Conservation (phyloP, 92 coral and sea anemone genomes). For the Paramuricea clavata region DNA sequence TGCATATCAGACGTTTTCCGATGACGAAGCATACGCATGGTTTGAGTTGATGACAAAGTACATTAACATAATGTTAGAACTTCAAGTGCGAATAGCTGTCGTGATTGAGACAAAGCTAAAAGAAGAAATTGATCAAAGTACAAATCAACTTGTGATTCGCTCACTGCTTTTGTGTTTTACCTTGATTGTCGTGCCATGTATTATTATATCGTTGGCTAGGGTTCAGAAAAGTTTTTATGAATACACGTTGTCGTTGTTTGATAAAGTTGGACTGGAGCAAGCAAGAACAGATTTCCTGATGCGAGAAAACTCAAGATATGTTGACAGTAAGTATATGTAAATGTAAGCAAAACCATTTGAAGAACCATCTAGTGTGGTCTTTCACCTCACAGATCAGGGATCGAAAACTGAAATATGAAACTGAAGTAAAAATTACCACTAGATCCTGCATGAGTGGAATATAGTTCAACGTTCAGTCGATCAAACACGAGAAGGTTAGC, state of each 20-base stretch:
- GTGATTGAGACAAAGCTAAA: not conserved
- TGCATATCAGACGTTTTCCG: not conserved
- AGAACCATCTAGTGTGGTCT: too few relatives aligned
- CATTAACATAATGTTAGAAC: not conserved
- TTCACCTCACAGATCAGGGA: too few relatives aligned
- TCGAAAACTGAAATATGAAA: too few relatives aligned
- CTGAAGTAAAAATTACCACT: too few relatives aligned
- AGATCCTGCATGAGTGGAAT: too few relatives aligned
- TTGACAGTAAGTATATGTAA: constrained; percentile 15
- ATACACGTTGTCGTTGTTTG: constrained; percentile 23
- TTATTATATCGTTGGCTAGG: not conserved
- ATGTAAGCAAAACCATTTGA: too few relatives aligned
- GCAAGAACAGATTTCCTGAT: constrained; percentile 38
- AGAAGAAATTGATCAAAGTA: not conserved
- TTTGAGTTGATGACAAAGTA: constrained; percentile 15
- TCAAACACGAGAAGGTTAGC: too few relatives aligned
- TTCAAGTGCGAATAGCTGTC: constrained; percentile 11
- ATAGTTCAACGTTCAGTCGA: too few relatives aligned
- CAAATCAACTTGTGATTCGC: not conserved
- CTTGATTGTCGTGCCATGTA: constrained; percentile 13
- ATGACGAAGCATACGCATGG: not conserved
- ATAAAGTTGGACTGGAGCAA: constrained; percentile 40
- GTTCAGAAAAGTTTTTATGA: constrained; percentile 33
- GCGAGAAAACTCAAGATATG: constrained; percentile 38
- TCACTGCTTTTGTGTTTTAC: constrained; percentile 17